These are phyloP conservation scores for Callyntrura sp. DNA, from an alignment of 2,888 invertebrate genomes.

Conservation along the genomic window DNA sequence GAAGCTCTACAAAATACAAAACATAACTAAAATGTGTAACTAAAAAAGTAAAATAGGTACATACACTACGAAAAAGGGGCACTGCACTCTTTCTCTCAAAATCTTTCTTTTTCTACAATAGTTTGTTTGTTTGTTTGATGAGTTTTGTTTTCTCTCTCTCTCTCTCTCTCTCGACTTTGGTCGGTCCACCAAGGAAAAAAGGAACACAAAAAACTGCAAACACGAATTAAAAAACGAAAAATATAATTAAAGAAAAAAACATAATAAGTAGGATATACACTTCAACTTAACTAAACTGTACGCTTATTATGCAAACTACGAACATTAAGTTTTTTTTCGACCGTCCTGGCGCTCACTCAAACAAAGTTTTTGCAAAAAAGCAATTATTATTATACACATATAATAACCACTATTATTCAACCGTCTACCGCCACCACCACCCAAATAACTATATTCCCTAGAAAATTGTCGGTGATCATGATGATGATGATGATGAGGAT, in stretches of 20 bases:
- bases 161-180: neutral
- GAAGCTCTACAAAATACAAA: slow-evolving; percentile 57
- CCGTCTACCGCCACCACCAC: slow-evolving; percentile 43
- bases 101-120: slow-evolving; percentile 37
- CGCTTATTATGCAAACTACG: slow-evolving; percentile 4
- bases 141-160: slow-evolving; percentile 42
- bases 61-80: slow-evolving; percentile 41
- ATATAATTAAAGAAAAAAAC: slow-evolving; percentile 53
- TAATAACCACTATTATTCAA: slow-evolving; percentile 50
- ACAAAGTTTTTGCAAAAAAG: neutral
- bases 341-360: slow-evolving; percentile 3
- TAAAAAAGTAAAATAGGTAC: neutral
- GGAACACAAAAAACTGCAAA: slow-evolving; percentile 63
- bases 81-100: slow-evolving; percentile 61
- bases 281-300: neutral
- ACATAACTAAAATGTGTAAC: slow-evolving; percentile 13
- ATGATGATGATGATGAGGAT: slow-evolving; percentile 20
- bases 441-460: slow-evolving; percentile 53
- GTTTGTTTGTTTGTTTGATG: neutral
- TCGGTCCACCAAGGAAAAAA: slow-evolving; percentile 56
- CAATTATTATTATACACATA: neutral
- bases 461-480: slow-evolving; percentile 50
- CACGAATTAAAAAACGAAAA: slow-evolving; percentile 50
- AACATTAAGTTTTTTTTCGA: neutral
- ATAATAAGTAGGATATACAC: slow-evolving; percentile 10